Conservation (phyloP, 64 coral and sea anemone species). For the Actinia equina region DNA sequence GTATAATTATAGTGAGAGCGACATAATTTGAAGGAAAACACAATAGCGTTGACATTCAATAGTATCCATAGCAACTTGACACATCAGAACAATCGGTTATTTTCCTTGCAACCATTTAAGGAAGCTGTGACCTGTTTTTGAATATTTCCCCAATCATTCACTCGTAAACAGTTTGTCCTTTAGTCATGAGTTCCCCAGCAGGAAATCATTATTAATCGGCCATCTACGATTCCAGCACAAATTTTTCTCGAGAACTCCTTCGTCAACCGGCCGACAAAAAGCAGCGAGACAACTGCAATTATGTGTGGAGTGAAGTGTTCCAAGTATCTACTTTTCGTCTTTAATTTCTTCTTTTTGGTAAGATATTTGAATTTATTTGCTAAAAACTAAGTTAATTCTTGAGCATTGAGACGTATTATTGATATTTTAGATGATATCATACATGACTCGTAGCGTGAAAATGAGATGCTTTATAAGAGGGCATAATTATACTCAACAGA, state of each 20-base stretch:
- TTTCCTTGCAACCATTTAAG: neutral
- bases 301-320: conserved; percentile 84
- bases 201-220: neutral
- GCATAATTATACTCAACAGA: too few species aligned
- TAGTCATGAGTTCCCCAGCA: neutral
- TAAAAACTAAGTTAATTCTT: neutral
- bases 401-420: neutral
- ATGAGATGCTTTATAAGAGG: too few species aligned
- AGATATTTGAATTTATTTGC: conserved; percentile 17
- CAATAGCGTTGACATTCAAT: neutral
- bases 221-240: neutral
- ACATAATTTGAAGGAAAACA: neutral
- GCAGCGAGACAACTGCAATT: neutral
- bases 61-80: neutral
- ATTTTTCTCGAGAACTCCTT: neutral
- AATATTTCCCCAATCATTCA: neutral
- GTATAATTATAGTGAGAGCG: neutral
- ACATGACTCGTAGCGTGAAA: neutral
- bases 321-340: conserved; percentile 69
- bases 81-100: neutral
- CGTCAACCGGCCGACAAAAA: neutral
- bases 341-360: conserved; percentile 95
- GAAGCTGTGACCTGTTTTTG: neutral
- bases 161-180: neutral
- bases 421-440: neutral